Conservation (phyloP, 1,140 invertebrate genomes). For the Dreissena rostriformis region DNA sequence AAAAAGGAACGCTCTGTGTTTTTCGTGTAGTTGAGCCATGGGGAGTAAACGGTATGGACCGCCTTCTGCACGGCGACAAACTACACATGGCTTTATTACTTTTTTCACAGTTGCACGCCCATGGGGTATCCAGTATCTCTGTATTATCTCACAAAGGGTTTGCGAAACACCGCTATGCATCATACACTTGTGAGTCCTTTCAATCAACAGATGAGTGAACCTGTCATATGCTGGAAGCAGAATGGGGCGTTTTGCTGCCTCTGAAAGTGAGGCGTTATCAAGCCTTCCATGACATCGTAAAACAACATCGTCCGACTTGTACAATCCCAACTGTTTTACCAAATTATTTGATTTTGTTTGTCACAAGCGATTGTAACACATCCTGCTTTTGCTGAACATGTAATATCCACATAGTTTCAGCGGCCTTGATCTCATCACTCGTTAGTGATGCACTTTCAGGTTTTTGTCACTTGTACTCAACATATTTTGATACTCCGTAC, state of each 20-base stretch:
- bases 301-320: background rate
- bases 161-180: constrained; percentile 30
- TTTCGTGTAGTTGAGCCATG: constrained; percentile 2
- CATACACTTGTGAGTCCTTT: constrained; percentile 8
- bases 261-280: background rate
- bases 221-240: constrained; percentile 10
- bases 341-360: constrained; percentile 6
- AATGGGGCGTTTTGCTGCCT: background rate
- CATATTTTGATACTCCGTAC: constrained; percentile 19
- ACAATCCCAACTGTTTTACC: constrained; percentile 10
- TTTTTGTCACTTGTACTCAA: background rate
- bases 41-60: constrained; percentile 5
- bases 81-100: constrained; percentile 5
- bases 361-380: background rate
- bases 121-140: constrained; percentile 26
- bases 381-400: constrained; percentile 8
- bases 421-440: background rate
- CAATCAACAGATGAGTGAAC: constrained; percentile 3
- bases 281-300: constrained; percentile 7
- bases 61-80: background rate
- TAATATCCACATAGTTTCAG: constrained; percentile 4
- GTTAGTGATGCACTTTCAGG: background rate
- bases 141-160: constrained; percentile 16
- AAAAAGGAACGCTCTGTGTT: background rate
- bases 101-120: constrained; percentile 9